Base-by-base conservation (phyloP, 2,113 vertebrate genomes). In the Mystacornis crossleyi region DNA sequence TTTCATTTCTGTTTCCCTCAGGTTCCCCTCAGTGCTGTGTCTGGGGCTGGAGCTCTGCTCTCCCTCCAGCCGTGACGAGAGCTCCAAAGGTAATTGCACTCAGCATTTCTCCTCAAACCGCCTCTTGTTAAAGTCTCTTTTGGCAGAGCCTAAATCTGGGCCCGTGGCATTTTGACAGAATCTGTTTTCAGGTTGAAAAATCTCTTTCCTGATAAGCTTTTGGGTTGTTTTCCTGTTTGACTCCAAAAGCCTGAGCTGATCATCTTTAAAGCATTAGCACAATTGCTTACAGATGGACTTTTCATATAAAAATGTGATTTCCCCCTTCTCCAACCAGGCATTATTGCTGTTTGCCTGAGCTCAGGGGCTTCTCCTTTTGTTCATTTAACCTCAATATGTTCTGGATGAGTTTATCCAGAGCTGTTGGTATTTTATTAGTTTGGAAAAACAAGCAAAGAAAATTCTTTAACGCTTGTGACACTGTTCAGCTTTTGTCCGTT, bases 261-360 rank as follows among this genome's bases (percentile, higher is more conserved):
- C 88, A 89, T 73, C 78, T 97, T 93, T 92, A 93, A 93, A 91
- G 61, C 88, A 83, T 95, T 80, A 94, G 58, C 82, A 65, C 73
- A 91, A 84, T 84, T 96, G 72, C 93, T 92, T 90, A 15, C 94
- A 94, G 88, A 93, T 87, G 86, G 74, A 54, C 54, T 69, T 75
- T 66, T 26, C 60, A 29, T 62, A 61, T 69, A 47, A 82, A 86
- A 57, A 51, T 10, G 23, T 40, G 16, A 53, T 79, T 96, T 82
- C 13, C 23, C 42, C n/a, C 54, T 70, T 73, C 38, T 55, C 61
- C 48, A 78, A 50, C 4, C 34, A 28, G 31, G 65, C 16, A 5
- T 15, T 69, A 65, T 78, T 81, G 65, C 78, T 89, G 34, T 48
- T 94, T 90, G 65, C 74, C 54, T n/a, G 66, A 78, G 73, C 40